These are phyloP conservation scores for Mechanitis mazaeus DNA, from an alignment of 2,888 invertebrate species.

Conservation along the genomic window DNA sequence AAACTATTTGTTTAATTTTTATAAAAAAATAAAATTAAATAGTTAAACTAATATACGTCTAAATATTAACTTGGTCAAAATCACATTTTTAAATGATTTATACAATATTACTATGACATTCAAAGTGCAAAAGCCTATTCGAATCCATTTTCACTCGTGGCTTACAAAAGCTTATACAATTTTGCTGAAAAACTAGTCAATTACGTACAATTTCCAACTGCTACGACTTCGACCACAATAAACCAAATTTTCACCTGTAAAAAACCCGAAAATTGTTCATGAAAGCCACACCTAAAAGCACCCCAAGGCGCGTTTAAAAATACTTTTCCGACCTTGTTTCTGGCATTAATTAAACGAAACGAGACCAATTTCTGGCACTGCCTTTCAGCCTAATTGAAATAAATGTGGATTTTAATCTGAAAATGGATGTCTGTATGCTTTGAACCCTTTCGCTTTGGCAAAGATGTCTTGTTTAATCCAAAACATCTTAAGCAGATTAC, in stretches of 20 bases:
- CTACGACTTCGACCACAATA: constrained; percentile 22
- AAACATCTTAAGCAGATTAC: constrained; percentile 6
- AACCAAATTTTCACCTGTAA: constrained; percentile 56
- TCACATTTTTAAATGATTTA: too few relatives aligned
- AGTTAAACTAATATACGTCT: too few relatives aligned
- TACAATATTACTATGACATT: too few relatives aligned
- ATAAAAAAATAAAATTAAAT: too few relatives aligned
- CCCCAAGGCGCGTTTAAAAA: not conserved
- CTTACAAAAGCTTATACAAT: too few relatives aligned
- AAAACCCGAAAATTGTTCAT: constrained; percentile 44
- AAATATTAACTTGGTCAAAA: too few relatives aligned
- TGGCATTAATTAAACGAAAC: constrained; percentile 15
- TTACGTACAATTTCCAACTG: constrained; percentile 5
- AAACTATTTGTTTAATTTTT: too few relatives aligned
- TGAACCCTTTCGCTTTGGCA: constrained; percentile 1
- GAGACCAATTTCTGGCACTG: constrained; percentile 9
- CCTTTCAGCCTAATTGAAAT: constrained; percentile 12
- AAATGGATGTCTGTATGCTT: constrained; percentile 3
- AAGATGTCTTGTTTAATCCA: constrained; percentile 1
- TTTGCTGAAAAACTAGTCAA: not conserved
- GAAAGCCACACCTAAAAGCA: constrained; percentile 33
- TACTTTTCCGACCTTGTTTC: not conserved
- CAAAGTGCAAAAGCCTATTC: too few relatives aligned
- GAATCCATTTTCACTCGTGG: too few relatives aligned
- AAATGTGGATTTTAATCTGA: constrained; percentile 8